Evolutionary conservation across 2,888 invertebrate species (phyloP).

Genomic region (Microctonus hyperodae): DNA sequence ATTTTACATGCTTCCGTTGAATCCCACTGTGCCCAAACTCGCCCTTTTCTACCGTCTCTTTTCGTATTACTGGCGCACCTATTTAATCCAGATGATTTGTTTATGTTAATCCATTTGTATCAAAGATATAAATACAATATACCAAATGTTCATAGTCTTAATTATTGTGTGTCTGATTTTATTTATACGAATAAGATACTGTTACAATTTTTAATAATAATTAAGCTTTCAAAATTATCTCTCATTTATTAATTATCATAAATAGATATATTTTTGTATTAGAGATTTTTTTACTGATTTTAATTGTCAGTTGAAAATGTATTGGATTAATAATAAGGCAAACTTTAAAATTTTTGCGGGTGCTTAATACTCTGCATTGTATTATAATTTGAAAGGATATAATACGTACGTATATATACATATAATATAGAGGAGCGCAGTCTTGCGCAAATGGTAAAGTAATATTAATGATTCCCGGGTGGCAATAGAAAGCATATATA

Average conservation of each 20-base stretch:
- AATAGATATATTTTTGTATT: background rate
- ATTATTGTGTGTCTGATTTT: background rate
- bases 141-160: slow-evolving; percentile 1
- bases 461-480: slow-evolving; percentile 59
- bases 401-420: background rate
- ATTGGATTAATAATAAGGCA: background rate
- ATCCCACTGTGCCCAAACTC: slow-evolving; percentile 26
- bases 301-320: background rate
- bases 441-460: slow-evolving; percentile 46
- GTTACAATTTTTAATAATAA: too few relatives aligned
- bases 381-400: background rate
- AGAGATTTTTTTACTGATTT: background rate
- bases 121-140: background rate
- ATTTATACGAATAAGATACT: too few relatives aligned
- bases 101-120: slow-evolving; percentile 56
- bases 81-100: slow-evolving; percentile 62
- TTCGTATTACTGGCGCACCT: slow-evolving; percentile 31
- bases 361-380: background rate
- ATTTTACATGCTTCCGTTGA: slow-evolving; percentile 50
- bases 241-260: background rate
- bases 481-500: slow-evolving; percentile 26
- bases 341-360: slow-evolving; percentile 8
- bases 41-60: slow-evolving; percentile 8
- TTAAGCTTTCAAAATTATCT: too few relatives aligned
- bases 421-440: slow-evolving; percentile 24